phyloP scores from a whole-genome alignment of 2,113 vertebrate genomes.

The Piaya cayana region DNA sequence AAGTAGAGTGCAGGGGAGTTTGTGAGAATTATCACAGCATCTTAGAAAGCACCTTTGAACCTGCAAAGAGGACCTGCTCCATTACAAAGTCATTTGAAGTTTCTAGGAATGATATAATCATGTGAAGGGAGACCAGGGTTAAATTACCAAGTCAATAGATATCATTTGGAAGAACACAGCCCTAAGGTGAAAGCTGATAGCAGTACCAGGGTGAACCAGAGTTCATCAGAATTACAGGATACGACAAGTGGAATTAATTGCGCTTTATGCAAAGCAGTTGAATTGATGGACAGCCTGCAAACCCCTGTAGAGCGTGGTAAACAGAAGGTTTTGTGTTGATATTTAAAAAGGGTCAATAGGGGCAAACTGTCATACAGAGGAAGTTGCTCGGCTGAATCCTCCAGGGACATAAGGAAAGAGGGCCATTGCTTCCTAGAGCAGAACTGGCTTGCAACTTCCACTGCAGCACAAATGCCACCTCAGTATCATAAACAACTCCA shows the following conservation, averaged over 20 bases:
- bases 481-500: neutral
- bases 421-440: neutral
- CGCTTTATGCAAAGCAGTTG: neutral
- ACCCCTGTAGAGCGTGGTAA: neutral
- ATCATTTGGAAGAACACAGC: neutral
- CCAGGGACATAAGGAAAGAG: neutral
- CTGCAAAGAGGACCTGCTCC: neutral
- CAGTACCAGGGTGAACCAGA: neutral
- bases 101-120: neutral
- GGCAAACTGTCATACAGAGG: neutral
- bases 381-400: neutral
- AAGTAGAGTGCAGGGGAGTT: neutral
- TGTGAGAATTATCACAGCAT: neutral
- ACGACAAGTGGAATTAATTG: neutral
- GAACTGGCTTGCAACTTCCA: neutral
- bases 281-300: neutral
- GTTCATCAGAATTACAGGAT: neutral
- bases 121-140: neutral
- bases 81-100: neutral
- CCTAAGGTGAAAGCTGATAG: slow-evolving; percentile 7
- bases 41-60: neutral
- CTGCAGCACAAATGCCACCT: neutral
- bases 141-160: slow-evolving; percentile 6
- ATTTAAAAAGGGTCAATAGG: neutral
- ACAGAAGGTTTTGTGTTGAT: neutral